These are phyloP conservation scores for Zosterops lateralis DNA, from an alignment of 2,113 vertebrate species.

Conservation along the genomic window DNA sequence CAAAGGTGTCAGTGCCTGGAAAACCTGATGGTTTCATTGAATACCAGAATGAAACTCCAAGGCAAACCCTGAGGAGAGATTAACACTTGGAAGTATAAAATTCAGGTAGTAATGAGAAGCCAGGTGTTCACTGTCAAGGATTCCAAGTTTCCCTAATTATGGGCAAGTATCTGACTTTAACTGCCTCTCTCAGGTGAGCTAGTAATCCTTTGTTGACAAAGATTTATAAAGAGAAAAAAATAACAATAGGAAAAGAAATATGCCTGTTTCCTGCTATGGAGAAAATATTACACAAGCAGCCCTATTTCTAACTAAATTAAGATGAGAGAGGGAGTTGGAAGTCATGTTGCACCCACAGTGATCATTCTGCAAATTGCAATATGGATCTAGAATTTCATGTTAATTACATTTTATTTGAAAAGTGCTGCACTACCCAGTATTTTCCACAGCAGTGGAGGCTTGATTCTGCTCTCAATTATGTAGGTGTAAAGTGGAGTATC, in stretches of 20 bases:
- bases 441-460: constrained; percentile 52
- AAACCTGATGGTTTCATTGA: constrained; percentile 38
- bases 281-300: constrained; percentile 16
- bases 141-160: constrained; percentile 56
- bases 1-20: constrained; percentile 36
- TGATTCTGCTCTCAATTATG: constrained; percentile 61
- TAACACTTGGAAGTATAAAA: constrained; percentile 56
- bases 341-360: constrained; percentile 56
- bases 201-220: constrained; percentile 38
- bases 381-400: constrained; percentile 60
- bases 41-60: constrained; percentile 29
- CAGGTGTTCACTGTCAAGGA: constrained; percentile 52
- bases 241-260: constrained; percentile 38
- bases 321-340: constrained; percentile 46
- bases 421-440: constrained; percentile 53
- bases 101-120: constrained; percentile 55
- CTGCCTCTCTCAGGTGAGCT: constrained; percentile 40
- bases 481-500: constrained; percentile 56
- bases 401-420: constrained; percentile 66
- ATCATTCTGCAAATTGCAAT: constrained; percentile 65
- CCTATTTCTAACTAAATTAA: constrained; percentile 58
- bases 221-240: constrained; percentile 51
- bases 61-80: constrained; percentile 55
- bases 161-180: constrained; percentile 42
- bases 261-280: neutral